Evolutionary conservation across 1,140 invertebrate species (phyloP).

Genomic region (Drosophila melanica): DNA sequence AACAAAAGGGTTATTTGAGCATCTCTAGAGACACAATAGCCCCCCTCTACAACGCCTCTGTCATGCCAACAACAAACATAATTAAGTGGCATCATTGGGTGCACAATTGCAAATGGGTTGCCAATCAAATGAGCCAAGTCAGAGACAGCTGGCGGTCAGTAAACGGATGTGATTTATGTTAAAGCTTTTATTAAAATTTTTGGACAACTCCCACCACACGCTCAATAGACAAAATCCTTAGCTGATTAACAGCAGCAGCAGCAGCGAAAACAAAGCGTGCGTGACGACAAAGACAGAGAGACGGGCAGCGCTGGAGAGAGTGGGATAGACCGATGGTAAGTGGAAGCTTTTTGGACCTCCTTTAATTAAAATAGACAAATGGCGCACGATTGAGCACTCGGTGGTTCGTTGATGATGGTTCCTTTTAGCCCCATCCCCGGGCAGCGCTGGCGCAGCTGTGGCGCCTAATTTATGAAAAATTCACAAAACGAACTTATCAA

Average conservation of each 20-base stretch:
- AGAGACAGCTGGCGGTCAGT: slow-evolving; percentile 67
- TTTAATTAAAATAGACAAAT: slow-evolving; percentile 83
- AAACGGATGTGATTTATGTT: slow-evolving; percentile 72
- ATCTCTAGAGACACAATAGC: not conserved
- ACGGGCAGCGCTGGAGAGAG: slow-evolving; percentile 1
- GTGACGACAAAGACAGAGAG: slow-evolving; percentile 43
- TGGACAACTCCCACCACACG: not conserved
- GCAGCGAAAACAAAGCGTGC: slow-evolving; percentile 48
- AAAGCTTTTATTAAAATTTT: slow-evolving; percentile 75
- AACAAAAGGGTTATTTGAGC: not conserved
- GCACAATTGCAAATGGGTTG: slow-evolving; percentile 55
- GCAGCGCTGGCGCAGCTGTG: slow-evolving; percentile 51
- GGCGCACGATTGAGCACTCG: slow-evolving; percentile 78
- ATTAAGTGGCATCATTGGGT: slow-evolving; percentile 63
- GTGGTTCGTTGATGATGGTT: slow-evolving; percentile 38
- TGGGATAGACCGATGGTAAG: not conserved
- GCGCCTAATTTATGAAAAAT: slow-evolving; percentile 80
- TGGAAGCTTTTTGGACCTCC: slow-evolving; percentile 35
- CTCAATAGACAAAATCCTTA: slow-evolving; percentile 18
- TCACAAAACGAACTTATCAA: slow-evolving; percentile 82
- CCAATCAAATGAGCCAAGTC: slow-evolving; percentile 56
- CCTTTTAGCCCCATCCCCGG: not conserved
- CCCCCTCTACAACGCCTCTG: not conserved
- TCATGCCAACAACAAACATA: slow-evolving; percentile 29
- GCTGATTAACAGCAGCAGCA: slow-evolving; percentile 66